Base-by-base conservation (phyloP, 30 jellyfish, hydroid and myxozoan species). In the Cassiopea andromeda region DNA sequence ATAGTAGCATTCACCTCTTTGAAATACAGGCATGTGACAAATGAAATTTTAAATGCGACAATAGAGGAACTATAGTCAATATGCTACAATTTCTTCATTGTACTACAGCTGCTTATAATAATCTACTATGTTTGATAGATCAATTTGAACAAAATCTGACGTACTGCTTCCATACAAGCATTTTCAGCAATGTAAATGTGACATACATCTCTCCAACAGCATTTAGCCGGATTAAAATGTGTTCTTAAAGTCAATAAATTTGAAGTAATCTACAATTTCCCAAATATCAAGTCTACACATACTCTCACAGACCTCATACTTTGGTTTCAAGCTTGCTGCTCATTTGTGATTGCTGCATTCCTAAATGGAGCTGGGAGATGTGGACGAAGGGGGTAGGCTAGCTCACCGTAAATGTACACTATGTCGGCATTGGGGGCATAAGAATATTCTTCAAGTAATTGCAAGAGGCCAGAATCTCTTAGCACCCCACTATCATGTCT, bases 361-460 rank as follows among this genome's bases (percentile, higher is more conserved):
- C 54, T 77, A 74, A 48, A 77, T 77, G 86, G 86, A 2, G 86
- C 74, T 77, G 48, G 86, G 59, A 77, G 86, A n/a, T 77, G 86
- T 9, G 86, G 48, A 44, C 73, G 4, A 58, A 50, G 74, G 45
- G 94, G 94, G 85, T 87, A 87, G 10, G 95, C 95, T 43, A 81
- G 86, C 68, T 88, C 95, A 1, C 95, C 91, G 79, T 88, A 78
- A 7, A 88, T 88, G 72, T 91, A 79, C 71, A 88, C 14, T 12
- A 18, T 44, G 2, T 58, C 58, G 2, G 91, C 95, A 46, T 78
- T 60, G 15, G 86, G 80, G 5, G 74, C 16, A 77, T 7, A 47
- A 47, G 70, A 38, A 75, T 73, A 8, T 71, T 50, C 58, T 48
- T 59, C 75, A 18, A 73, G 64, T 44, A 49, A 19, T 19, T 14